Percentiles rank a stretch among this genome's conserved stretches.
These are phyloP conservation scores for Tiliqua scincoides DNA, from an alignment of 2,113 vertebrate species.

Conservation along the genomic window DNA sequence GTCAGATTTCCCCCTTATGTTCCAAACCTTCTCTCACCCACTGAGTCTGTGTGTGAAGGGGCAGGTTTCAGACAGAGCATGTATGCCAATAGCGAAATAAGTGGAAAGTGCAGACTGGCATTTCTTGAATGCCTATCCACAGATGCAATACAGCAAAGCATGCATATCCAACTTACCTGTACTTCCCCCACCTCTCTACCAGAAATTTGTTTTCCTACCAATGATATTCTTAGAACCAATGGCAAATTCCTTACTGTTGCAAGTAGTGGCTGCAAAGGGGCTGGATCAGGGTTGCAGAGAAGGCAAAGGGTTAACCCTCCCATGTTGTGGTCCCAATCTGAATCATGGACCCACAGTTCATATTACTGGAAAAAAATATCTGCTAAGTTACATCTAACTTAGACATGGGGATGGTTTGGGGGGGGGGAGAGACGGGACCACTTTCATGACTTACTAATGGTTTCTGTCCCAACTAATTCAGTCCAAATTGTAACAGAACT, in stretches of 20 bases:
- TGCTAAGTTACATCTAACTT: no score
- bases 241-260: no score
- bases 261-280: no score
- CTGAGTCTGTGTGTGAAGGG: background rate
- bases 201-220: no score
- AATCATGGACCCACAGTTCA: no score
- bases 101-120: background rate
- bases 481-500: background rate
- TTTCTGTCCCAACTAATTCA: constrained; percentile 1
- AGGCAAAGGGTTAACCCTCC: no score
- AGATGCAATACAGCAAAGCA: background rate
- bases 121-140: background rate
- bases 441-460: background rate
- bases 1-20: background rate
- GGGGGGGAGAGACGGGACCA: background rate
- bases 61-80: no score
- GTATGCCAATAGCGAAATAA: background rate
- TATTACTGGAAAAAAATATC: no score
- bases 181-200: no score
- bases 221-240: background rate
- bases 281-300: no score
- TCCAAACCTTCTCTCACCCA: background rate
- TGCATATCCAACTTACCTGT: background rate
- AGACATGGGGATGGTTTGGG: no score
- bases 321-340: no score